Conservation (phyloP, 2,888 invertebrate genomes). For the Anarsia innoxiella region DNA sequence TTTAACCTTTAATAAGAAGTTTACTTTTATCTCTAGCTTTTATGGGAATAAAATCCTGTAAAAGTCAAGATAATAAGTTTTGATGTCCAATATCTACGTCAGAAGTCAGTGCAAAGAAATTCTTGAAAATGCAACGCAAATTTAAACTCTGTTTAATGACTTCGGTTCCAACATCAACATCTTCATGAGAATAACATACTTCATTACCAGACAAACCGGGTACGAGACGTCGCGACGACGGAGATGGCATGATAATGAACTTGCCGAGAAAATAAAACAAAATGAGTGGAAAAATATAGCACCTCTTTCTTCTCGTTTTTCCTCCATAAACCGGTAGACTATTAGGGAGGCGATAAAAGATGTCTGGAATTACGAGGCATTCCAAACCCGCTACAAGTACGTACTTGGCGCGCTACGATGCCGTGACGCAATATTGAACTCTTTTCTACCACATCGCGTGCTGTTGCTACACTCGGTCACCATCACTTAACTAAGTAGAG, state of each 20-base stretch:
- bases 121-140: no score
- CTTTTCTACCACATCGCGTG: constrained; percentile 12
- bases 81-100: no score
- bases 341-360: constrained; percentile 18
- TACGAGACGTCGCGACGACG: constrained; percentile 10
- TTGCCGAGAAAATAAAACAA: constrained; percentile 22
- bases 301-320: constrained; percentile 16
- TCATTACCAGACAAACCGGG: constrained; percentile 3
- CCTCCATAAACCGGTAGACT: constrained; percentile 16
- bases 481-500: no score
- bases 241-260: constrained; percentile 22
- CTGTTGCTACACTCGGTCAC: constrained; percentile 18
- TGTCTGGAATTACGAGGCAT: constrained; percentile 14
- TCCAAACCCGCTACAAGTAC: constrained; percentile 7
- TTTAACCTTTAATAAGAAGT: no score
- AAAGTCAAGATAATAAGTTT: no score
- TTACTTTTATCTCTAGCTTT: no score
- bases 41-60: no score
- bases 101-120: no score
- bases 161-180: constrained; percentile 3
- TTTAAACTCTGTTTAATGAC: no score
- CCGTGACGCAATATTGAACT: constrained; percentile 13
- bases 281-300: constrained; percentile 24
- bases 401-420: constrained; percentile 2
- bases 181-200: constrained; percentile 5